Percentiles rank a stretch among this genome's conserved stretches.
Evolutionary conservation across 2,888 invertebrate genomes (phyloP).

Genomic region (Agonopterix alstromeriana): DNA sequence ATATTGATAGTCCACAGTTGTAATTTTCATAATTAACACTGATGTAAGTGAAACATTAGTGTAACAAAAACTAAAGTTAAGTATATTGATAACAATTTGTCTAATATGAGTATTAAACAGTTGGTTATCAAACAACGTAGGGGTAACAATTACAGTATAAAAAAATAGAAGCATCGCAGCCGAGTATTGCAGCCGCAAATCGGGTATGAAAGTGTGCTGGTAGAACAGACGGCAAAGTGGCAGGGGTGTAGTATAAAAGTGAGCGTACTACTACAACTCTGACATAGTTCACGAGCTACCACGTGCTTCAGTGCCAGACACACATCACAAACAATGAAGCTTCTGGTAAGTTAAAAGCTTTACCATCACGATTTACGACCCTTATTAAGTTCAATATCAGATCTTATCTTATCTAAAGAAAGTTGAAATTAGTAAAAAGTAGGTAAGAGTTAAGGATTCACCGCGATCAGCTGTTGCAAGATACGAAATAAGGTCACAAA

Average conservation of each 20-base stretch:
- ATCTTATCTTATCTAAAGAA: not conserved
- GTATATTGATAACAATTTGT: no score
- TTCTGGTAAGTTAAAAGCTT: constrained; percentile 56
- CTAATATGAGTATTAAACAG: no score
- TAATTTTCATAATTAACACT: no score
- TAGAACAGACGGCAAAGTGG: constrained; percentile 54
- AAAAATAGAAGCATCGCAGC: constrained; percentile 38
- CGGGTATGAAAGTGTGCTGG: constrained; percentile 68
- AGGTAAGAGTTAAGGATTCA: constrained; percentile 28
- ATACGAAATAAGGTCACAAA: constrained; percentile 50
- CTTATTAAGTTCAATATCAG: not conserved
- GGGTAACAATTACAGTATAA: not conserved
- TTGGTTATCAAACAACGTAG: no score
- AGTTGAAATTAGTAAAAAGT: not conserved
- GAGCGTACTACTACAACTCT: constrained; percentile 65
- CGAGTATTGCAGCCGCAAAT: constrained; percentile 48
- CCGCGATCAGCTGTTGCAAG: constrained; percentile 46
- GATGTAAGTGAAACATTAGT: no score
- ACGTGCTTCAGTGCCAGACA: constrained; percentile 56
- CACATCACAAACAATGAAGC: constrained; percentile 55
- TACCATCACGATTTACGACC: not conserved
- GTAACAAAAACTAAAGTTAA: no score
- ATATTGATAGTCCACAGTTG: no score
- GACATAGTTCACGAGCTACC: constrained; percentile 66
- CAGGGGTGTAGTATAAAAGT: constrained; percentile 76